phyloP scores from a whole-genome alignment of 2,113 vertebrate species.

The Ptilonorhynchus violaceus region DNA sequence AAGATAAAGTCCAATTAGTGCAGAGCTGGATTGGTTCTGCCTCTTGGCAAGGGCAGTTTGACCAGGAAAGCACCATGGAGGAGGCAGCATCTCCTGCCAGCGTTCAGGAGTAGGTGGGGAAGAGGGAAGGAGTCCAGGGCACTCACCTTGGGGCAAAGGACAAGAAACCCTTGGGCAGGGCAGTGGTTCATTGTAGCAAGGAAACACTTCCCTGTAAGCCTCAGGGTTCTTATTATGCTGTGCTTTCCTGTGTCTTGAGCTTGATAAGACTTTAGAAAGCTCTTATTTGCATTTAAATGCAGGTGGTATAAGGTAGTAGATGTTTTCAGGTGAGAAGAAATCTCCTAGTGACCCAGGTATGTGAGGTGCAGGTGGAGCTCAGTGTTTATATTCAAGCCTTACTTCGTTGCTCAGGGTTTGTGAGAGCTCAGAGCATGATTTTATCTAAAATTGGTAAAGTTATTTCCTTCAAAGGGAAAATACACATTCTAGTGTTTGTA shows the following conservation, averaged over 20 bases:
- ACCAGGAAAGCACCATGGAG: rapidly evolving
- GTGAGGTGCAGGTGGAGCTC: not conserved
- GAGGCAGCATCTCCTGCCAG: not conserved
- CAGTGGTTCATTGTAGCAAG: not conserved
- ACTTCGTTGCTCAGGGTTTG: not conserved
- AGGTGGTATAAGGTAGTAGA: not conserved
- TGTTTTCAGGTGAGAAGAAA: not conserved
- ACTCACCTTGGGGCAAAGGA: not conserved
- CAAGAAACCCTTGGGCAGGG: not conserved
- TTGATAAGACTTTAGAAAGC: not conserved
- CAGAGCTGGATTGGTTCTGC: not conserved
- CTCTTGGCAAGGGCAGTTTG: not conserved
- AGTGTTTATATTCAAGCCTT: rapidly evolving
- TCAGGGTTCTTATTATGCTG: not conserved
- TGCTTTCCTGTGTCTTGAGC: not conserved
- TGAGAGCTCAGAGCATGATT: not conserved
- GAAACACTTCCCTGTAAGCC: not conserved
- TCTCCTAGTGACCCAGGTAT: not conserved
- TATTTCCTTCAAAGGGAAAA: not conserved
- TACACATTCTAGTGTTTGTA: not conserved
- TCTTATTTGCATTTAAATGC: not conserved
- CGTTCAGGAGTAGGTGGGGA: not conserved
- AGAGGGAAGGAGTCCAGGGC: not conserved
- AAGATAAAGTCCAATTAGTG: not conserved
- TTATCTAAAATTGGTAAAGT: not conserved